Evolutionary conservation across 2,113 vertebrate genomes (phyloP), one percentile per base, ranked within the genome.

Genomic region (Phalacrocorax brasilianus): DNA sequence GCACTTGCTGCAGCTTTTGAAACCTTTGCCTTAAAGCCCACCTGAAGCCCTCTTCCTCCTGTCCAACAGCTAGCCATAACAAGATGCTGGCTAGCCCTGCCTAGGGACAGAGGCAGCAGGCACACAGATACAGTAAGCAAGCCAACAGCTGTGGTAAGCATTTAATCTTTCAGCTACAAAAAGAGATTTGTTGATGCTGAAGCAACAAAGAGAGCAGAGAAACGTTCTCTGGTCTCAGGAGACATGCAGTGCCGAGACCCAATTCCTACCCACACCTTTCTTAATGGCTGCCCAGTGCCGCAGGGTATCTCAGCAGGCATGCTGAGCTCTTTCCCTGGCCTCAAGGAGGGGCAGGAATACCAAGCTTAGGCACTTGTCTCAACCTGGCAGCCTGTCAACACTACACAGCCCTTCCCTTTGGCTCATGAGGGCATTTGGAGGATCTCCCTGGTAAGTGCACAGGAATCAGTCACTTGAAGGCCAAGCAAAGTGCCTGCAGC

Each of bases 11-110:
- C 6, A 2, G 32, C 26, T 73, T 80, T n/a, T 44, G 33, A 52
- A 80, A 44, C 14, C 30, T 52, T 50, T 72, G 49, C 76, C 53
- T 76, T n/a, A n/a, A 70, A 87, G 38, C 33, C 28, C 28, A 12
- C 44, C 26, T 30, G 68, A 87, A 50, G 24, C 44, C 27, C 12
- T 33, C 10, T 79, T 16, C 6, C 8, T 65, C 28, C 66, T 33
- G n/a, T 8, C 9, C 0, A 2, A 15, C 8, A 17, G 56, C 22
- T 78, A 80, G 59, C 24, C 24, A 0, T 8, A 45, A 23, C 35
- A 55, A 35, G 85, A 40, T 23, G 7, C 24, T 0, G 0, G 55
- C 38, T 32, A 21, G 9, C 72, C 30, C 72, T 65, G 61, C 78
- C 70, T 33, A 18, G 53, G 53, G 22, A 35, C 38, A 24, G 19